These are phyloP conservation scores for Labeo catla DNA, from an alignment of 2,113 vertebrate genomes.

Conservation along the genomic window DNA sequence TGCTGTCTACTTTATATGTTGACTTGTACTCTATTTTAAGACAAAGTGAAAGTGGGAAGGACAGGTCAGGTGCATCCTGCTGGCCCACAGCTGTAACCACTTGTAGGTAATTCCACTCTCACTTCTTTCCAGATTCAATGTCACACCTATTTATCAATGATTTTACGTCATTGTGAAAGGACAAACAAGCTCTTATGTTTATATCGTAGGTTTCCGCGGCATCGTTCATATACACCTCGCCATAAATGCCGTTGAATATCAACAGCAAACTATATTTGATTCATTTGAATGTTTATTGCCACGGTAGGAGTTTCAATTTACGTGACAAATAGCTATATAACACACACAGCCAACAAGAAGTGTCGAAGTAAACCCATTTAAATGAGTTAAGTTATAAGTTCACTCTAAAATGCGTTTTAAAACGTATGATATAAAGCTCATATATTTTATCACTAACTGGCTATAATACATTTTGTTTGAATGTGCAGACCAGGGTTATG, in stretches of 20 bases:
- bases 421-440: not conserved
- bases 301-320: not conserved
- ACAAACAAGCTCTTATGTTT: not conserved
- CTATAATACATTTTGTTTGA: not conserved
- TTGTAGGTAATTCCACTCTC: slow-evolving; percentile 13
- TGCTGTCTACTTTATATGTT: slow-evolving; percentile 33
- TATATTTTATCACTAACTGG: not conserved
- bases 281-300: slow-evolving; percentile 2
- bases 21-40: slow-evolving; percentile 27
- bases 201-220: not conserved
- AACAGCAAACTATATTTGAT: not conserved
- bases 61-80: slow-evolving; percentile 12
- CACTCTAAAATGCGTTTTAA: not conserved
- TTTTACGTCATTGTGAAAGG: not conserved
- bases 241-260: not conserved
- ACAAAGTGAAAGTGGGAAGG: not conserved
- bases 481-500: not conserved
- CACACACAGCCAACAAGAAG: slow-evolving; percentile 7
- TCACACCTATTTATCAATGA: not conserved
- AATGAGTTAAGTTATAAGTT: not conserved
- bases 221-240: not conserved
- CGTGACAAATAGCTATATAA: slow-evolving; percentile 14
- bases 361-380: not conserved
- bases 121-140: not conserved
- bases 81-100: slow-evolving; percentile 44